Base-by-base conservation (phyloP, 2,888 invertebrate genomes). In the Malthinus seriepunctatus region DNA sequence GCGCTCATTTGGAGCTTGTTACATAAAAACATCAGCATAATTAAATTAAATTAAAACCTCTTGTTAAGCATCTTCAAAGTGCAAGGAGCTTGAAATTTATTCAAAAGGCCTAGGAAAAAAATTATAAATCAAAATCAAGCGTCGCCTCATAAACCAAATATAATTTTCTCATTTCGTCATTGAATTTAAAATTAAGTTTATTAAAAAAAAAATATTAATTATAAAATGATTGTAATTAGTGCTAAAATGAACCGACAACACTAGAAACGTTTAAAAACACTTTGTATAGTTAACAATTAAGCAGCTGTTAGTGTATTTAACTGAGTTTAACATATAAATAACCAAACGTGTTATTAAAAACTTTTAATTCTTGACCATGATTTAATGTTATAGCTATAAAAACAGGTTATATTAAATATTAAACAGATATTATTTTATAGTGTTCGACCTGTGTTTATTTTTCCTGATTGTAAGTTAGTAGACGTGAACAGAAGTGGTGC, bases 401-500 rank as follows among this genome's bases (percentile, higher is more conserved):
- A 73, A 76, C 76, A 71, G 74, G 75, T 75, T 75, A 70, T 71
- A 71, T 74, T 76, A 71, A 75, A 76, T 75, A 74, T 73, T 74
- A 74, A 74, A 70, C 70, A 69, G 72, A 72, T 73, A 74, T 75
- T 73, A 74, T 73, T 73, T 72, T 71, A 70, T 72, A 71, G 68
- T 69, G 69, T 72, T 68, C 65, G 69, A 66, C 65, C 65, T 58
- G 69, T 67, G 66, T 69, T 69, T 69, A 71, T 71, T 71, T 72
- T 71, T 69, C 69, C 63, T 63, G 63, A 62, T 60, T 59, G 60
- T 63, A 60, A 62, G 53, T 63, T 63, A 54, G 59, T 46, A 62
- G 56, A 57, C 45, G 56, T 62, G 66, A 69, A 71, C 69, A 71
- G 69, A 70, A 70, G 72, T 70, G 71, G 69, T 67, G 69, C 68